Evolutionary conservation across 2,797 vertebrate genomes (phyloP).

Genomic region (Furcifer pardalis): DNA sequence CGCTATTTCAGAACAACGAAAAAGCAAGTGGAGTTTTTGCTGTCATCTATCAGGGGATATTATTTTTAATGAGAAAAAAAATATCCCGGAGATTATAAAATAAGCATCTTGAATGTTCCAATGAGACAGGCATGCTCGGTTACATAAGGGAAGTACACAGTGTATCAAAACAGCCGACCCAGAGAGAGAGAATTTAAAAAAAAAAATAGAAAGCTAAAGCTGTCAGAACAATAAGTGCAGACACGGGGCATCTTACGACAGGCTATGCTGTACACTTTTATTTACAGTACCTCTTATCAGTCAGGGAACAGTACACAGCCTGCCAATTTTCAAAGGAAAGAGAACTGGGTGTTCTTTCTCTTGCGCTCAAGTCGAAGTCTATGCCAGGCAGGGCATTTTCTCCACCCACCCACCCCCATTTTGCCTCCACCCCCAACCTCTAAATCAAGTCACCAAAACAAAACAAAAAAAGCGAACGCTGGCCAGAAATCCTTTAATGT

Average conservation of each 20-base stretch:
- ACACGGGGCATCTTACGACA: slow-evolving; percentile 84
- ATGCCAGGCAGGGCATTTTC: slow-evolving; percentile 74
- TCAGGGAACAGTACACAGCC: slow-evolving; percentile 85
- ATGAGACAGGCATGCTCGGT: slow-evolving; percentile 78
- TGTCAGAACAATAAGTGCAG: slow-evolving; percentile 97
- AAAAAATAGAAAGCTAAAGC: slow-evolving; percentile 67
- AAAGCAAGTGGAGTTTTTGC: slow-evolving; percentile 9
- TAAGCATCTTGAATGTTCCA: slow-evolving; percentile 79
- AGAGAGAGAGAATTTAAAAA: slow-evolving; percentile 71
- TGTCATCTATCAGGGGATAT: slow-evolving; percentile 56
- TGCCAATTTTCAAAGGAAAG: slow-evolving; percentile 93
- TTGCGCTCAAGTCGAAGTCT: slow-evolving; percentile 84
- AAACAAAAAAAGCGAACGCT: slow-evolving; percentile 68
- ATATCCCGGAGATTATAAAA: slow-evolving; percentile 79
- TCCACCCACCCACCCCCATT: not conserved
- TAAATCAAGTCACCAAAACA: slow-evolving; percentile 79
- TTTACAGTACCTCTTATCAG: slow-evolving; percentile 99
- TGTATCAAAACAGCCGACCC: slow-evolving; percentile 89
- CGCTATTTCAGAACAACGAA: not conserved
- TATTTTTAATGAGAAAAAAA: not conserved
- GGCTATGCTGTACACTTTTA: slow-evolving; percentile 92
- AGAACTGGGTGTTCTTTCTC: slow-evolving; percentile 91
- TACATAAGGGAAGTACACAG: slow-evolving; percentile 92
- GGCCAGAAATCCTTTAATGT: slow-evolving; percentile 64
- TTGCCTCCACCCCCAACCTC: not conserved